Conservation (phyloP, 2,113 vertebrate species). For the Tautogolabrus adspersus region DNA sequence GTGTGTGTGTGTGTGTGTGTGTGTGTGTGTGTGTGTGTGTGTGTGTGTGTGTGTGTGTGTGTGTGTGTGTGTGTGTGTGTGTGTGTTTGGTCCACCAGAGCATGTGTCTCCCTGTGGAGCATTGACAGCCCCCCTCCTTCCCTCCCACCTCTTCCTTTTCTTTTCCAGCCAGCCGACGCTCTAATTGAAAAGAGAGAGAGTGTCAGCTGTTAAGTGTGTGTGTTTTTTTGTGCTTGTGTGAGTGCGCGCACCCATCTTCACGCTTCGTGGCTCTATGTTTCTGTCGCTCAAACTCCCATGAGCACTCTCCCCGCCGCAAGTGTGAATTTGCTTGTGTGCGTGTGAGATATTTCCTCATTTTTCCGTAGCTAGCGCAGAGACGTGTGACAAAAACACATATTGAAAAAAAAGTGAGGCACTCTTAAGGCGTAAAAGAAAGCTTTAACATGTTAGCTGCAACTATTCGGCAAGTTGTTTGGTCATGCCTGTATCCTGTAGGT, state of each 20-base stretch:
- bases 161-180: constrained; percentile 80
- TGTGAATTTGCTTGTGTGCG: constrained; percentile 56
- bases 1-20: constrained; percentile 21
- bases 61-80: constrained; percentile 12
- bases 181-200: constrained; percentile 84
- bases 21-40: constrained; percentile 12
- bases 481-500: constrained; percentile 29
- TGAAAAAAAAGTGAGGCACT: constrained; percentile 19
- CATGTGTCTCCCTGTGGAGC: constrained; percentile 71
- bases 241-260: constrained; percentile 58
- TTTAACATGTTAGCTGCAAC: constrained; percentile 40
- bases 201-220: constrained; percentile 74
- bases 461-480: constrained; percentile 43
- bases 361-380: constrained; percentile 21
- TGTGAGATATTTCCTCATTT: constrained; percentile 45
- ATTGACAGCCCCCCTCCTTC: constrained; percentile 57
- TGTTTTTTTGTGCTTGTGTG: not conserved
- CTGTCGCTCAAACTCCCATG: constrained; percentile 78
- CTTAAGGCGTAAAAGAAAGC: constrained; percentile 16
- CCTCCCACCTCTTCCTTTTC: constrained; percentile 46
- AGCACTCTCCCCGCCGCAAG: constrained; percentile 56
- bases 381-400: constrained; percentile 49
- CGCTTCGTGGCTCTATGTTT: constrained; percentile 73
- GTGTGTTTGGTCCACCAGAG: constrained; percentile 63
- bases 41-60: constrained; percentile 7